Evolutionary conservation across 2,797 vertebrate genomes (phyloP).

Genomic region (Spheniscus humboldti): DNA sequence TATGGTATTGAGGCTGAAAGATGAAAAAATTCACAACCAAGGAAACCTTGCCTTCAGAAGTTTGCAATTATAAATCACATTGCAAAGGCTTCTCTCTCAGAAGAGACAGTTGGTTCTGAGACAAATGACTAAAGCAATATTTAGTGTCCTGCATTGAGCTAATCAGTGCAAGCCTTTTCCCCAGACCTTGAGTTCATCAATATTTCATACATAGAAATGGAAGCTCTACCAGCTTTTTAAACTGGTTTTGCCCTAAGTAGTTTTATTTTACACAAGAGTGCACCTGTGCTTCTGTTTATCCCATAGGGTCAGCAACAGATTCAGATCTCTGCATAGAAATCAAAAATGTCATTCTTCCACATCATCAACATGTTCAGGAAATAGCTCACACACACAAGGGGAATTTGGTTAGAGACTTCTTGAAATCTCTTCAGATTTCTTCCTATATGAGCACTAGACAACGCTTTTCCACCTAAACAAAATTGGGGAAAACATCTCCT

Average conservation of each 20-base stretch:
- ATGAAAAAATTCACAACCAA: background rate
- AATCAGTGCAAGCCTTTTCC: background rate
- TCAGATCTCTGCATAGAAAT: background rate
- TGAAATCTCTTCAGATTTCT: background rate
- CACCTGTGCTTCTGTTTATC: background rate
- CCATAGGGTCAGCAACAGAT: background rate
- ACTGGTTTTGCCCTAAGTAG: background rate
- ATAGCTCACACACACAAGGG: background rate
- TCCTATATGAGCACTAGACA: background rate
- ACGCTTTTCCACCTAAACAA: background rate
- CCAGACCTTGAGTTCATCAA: background rate
- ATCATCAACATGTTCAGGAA: background rate
- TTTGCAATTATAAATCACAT: background rate
- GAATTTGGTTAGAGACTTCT: background rate
- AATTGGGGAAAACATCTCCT: background rate
- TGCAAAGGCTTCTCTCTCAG: background rate
- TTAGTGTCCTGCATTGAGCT: background rate
- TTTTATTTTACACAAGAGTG: background rate
- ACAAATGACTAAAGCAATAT: background rate
- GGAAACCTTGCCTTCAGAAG: background rate
- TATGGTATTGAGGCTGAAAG: background rate
- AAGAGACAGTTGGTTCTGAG: background rate
- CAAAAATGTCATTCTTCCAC: background rate
- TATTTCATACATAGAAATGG: conserved; percentile 4
- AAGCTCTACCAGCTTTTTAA: background rate